A percentile compares a stretch with the other conserved stretches of the same genome.
phyloP scores from a whole-genome alignment of 2,797 vertebrate species.

The Sebastes baramenuke region DNA sequence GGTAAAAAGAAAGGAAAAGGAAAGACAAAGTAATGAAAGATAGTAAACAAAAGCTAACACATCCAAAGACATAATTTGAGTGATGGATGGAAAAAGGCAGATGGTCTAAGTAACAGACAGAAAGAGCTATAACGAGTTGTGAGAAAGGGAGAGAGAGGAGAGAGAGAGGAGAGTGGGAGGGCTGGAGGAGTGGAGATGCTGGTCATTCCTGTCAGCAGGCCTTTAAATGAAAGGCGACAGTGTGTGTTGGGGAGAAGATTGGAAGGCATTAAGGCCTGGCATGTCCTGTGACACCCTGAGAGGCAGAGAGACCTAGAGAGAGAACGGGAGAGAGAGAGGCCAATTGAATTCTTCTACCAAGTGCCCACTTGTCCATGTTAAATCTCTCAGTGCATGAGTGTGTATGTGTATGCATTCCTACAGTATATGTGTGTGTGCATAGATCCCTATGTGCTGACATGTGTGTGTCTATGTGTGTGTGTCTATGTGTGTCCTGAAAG shows the following conservation, averaged over 20 bases:
- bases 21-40: not conserved
- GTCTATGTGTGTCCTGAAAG: slow-evolving; percentile 28
- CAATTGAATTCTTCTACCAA: slow-evolving; percentile 76
- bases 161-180: slow-evolving; percentile 44
- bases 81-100: slow-evolving; percentile 53
- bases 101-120: slow-evolving; percentile 59
- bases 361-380: slow-evolving; percentile 72
- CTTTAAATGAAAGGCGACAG: slow-evolving; percentile 79
- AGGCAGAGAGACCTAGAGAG: slow-evolving; percentile 46
- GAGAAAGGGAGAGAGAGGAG: slow-evolving; percentile 27
- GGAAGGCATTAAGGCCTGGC: slow-evolving; percentile 76
- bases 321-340: slow-evolving; percentile 39
- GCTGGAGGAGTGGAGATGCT: slow-evolving; percentile 48
- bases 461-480: not conserved
- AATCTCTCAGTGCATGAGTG: slow-evolving; percentile 48
- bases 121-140: slow-evolving; percentile 43
- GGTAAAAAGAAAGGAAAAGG: not conserved
- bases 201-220: slow-evolving; percentile 69
- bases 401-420: slow-evolving; percentile 44
- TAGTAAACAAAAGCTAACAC: slow-evolving; percentile 18
- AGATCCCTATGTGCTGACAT: not conserved
- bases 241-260: slow-evolving; percentile 81
- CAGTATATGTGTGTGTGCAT: slow-evolving; percentile 17
- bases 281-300: slow-evolving; percentile 76
- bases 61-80: slow-evolving; percentile 34